Base-by-base conservation (phyloP, 2,113 vertebrate species). In the Pluvialis apricaria region DNA sequence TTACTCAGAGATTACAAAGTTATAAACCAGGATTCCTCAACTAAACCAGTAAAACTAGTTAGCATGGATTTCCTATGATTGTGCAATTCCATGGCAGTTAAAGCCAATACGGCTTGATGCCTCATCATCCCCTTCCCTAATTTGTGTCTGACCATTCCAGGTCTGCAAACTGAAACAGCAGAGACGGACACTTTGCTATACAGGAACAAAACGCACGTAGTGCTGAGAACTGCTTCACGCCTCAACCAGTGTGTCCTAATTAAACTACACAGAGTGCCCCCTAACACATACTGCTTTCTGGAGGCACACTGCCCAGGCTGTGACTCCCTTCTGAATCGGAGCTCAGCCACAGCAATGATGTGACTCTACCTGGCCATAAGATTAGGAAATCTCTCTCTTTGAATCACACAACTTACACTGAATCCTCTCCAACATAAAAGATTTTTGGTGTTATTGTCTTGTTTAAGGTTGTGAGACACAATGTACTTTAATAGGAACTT, bases 71-170 rank as follows among this genome's bases (percentile, higher is more conserved):
- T 86, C 69, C 52, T 58, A 15, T 13, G 24, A 57, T 20, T 1
- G 8, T 54, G 24, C 11, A 58, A 57, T 44, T 79, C 40, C 26
- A 61, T 6, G 26, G 51, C 71, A 86, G 45, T 24, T 65, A 71
- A 72, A 83, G 66, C 26, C 36, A 42, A n/a, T 13, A 49, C 3
- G 51, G 22, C 21, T 8, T n/a, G 13, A 47, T 44, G 54, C 26
- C 28, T 60, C n/a, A 15, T 47, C 10, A 2, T 38, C 14, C 8
- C 15, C 25, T 79, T 60, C 44, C 21, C 18, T 26, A 38, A 66
- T 8, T 47, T 1, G 0, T 19, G 24, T 36, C 54, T 21, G 20
- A 29, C 0, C 0, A 21, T 54, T 60, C 38, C 29, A 65, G 40
- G 44, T 36, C 55, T 0, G 0, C 15, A 32, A 14, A 66, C 36